Evolutionary conservation across 2,797 vertebrate genomes (phyloP).

Genomic region (Lophius americanus): DNA sequence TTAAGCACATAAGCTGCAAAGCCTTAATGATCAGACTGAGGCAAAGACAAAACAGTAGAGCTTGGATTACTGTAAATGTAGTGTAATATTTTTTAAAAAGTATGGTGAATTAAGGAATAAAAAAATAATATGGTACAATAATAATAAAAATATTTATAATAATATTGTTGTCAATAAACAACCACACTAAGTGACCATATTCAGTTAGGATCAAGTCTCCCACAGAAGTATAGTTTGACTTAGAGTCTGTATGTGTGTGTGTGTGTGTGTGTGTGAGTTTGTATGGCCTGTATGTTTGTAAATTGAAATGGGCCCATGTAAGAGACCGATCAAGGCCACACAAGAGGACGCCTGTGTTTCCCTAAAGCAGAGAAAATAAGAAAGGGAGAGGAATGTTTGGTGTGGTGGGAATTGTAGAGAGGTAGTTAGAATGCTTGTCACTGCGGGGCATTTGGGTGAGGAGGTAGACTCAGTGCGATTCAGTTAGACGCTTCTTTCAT

Average conservation of each 20-base stretch:
- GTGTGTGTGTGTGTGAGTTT: too few relatives aligned
- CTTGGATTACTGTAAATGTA: too few relatives aligned
- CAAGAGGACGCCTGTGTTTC: neutral
- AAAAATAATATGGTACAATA: too few relatives aligned
- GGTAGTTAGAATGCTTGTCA: conserved; percentile 14
- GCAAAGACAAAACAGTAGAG: neutral
- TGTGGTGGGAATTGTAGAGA: conserved; percentile 5
- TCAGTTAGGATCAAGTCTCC: neutral
- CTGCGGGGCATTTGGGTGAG: conserved; percentile 11
- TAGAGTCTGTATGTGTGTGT: neutral
- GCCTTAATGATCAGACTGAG: conserved; percentile 4
- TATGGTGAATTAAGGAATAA: too few relatives aligned
- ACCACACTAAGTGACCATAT: neutral
- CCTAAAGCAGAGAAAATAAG: conserved; percentile 9
- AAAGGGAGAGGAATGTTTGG: conserved; percentile 8
- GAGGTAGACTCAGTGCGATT: conserved; percentile 13
- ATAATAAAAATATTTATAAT: too few relatives aligned
- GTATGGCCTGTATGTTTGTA: neutral
- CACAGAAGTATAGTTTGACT: neutral
- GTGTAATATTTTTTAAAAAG: too few relatives aligned
- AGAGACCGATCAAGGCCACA: conserved; percentile 7
- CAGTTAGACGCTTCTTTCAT: conserved; percentile 1
- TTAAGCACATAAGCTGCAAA: conserved; percentile 11
- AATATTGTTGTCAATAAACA: too few relatives aligned
- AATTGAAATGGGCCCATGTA: neutral